Percentiles rank a stretch among this genome's conserved stretches.
phyloP scores from a whole-genome alignment of 2,113 vertebrate species.

The Syrrhaptes paradoxus region DNA sequence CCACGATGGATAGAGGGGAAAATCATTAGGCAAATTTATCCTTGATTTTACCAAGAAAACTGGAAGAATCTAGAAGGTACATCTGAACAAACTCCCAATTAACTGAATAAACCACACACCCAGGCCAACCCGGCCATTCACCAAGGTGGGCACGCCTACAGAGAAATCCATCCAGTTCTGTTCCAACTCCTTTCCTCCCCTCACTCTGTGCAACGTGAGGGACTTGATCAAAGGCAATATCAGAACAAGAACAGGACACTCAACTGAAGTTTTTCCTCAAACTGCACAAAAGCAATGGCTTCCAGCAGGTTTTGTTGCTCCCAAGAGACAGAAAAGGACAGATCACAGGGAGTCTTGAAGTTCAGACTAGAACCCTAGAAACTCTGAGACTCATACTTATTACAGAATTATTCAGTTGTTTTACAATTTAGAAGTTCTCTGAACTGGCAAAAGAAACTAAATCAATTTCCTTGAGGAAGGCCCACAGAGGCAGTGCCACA shows the following conservation, averaged over 20 bases:
- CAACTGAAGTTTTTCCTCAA: neutral
- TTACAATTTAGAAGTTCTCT: neutral
- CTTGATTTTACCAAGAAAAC: neutral
- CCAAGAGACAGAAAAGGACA: neutral
- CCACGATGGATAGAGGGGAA: neutral
- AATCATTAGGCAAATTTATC: neutral
- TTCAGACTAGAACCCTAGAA: neutral
- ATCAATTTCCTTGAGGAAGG: neutral
- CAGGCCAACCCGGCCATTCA: neutral
- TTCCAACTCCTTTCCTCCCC: neutral
- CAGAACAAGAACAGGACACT: neutral
- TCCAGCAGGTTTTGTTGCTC: neutral
- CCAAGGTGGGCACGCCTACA: rapidly evolving
- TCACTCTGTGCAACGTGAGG: neutral
- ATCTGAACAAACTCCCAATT: neutral
- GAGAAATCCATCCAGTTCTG: neutral
- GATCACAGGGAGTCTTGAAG: neutral
- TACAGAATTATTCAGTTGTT: neutral
- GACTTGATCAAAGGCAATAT: neutral
- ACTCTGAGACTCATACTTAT: neutral
- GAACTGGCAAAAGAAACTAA: neutral
- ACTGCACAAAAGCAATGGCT: neutral
- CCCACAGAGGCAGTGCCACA: neutral
- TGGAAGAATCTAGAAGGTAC: neutral
- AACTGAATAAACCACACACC: neutral